Conservation (phyloP, 2,888 invertebrate species). For the Dynastes tityus region DNA sequence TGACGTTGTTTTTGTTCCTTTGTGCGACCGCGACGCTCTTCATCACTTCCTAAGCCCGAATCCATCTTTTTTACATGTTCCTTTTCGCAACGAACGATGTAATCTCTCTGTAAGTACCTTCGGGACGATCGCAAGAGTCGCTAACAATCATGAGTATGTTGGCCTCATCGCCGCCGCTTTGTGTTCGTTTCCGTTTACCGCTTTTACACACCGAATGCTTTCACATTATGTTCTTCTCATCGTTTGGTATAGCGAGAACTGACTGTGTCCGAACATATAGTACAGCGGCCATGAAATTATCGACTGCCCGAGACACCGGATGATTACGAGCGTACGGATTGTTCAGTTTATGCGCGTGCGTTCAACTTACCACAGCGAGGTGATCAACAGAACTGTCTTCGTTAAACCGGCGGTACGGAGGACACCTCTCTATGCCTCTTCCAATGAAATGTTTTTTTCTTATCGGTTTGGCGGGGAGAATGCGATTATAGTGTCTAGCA, state of each 20-base stretch:
- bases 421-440: background rate
- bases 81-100: slow-evolving; percentile 10
- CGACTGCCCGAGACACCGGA: slow-evolving; percentile 46
- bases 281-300: slow-evolving; percentile 53
- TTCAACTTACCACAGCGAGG: slow-evolving; percentile 28
- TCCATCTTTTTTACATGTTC: slow-evolving; percentile 63
- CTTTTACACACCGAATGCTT: slow-evolving; percentile 17
- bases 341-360: slow-evolving; percentile 37
- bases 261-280: slow-evolving; percentile 11
- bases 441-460: slow-evolving; percentile 11
- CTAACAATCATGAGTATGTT: slow-evolving; percentile 22
- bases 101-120: slow-evolving; percentile 8
- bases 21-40: slow-evolving; percentile 66
- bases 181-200: slow-evolving; percentile 3
- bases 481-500: background rate
- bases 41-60: slow-evolving; percentile 69
- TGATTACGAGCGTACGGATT: slow-evolving; percentile 34
- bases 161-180: slow-evolving; percentile 4
- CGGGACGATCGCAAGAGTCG: background rate
- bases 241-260: background rate
- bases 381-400: slow-evolving; percentile 26
- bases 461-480: slow-evolving; percentile 17
- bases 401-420: background rate
- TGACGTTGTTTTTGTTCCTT: slow-evolving; percentile 69
- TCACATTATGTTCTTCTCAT: slow-evolving; percentile 37